Evolutionary conservation across 2,797 vertebrate species (phyloP).

Genomic region (Botia almorhae): DNA sequence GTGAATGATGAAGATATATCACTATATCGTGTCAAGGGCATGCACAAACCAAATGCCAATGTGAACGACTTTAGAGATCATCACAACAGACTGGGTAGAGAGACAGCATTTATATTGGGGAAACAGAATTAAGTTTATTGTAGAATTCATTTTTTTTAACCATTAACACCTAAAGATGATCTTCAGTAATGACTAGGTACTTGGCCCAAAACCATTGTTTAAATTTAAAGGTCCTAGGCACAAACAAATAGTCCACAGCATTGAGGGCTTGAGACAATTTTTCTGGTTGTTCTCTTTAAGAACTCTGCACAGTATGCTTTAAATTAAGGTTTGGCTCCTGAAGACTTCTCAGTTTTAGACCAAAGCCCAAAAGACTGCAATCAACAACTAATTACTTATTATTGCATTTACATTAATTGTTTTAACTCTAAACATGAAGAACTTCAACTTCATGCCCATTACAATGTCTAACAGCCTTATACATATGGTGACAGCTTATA

Average conservation of each 20-base stretch:
- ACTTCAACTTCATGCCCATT: background rate
- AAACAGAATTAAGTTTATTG: background rate
- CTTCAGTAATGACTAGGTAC: background rate
- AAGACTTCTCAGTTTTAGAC: background rate
- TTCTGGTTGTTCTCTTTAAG: background rate
- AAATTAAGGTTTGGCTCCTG: background rate
- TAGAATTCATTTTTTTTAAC: conserved; percentile 1
- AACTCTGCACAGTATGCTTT: background rate
- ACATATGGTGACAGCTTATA: background rate
- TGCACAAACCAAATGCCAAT: conserved; percentile 82
- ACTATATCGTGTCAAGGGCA: conserved; percentile 81
- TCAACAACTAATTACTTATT: background rate
- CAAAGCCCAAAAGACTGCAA: background rate
- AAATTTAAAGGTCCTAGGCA: background rate
- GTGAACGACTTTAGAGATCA: conserved; percentile 71
- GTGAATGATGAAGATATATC: conserved; percentile 58
- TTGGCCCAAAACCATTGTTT: background rate
- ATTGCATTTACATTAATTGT: background rate
- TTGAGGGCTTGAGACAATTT: background rate
- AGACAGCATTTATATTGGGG: conserved; percentile 87
- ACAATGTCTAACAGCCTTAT: background rate
- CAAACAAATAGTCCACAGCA: background rate
- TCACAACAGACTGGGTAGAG: conserved; percentile 78
- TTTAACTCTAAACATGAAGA: background rate
- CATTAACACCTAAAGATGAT: background rate